Base-by-base conservation (phyloP, 2,888 invertebrate genomes). In the Aquatica leii region DNA sequence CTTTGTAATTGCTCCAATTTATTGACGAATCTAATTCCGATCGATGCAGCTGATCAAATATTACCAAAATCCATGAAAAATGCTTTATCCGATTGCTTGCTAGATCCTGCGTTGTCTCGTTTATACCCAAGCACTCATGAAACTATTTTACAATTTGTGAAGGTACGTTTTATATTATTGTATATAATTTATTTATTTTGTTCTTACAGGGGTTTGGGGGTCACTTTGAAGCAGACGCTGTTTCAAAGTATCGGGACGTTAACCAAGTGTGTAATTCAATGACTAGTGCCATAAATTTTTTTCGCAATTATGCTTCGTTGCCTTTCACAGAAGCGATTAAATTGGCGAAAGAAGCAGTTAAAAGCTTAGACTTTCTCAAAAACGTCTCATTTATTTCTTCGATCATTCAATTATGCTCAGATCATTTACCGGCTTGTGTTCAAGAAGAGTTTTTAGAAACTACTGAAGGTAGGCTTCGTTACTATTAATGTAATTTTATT, bases 311-410 rank as follows among this genome's bases (percentile, higher is more conserved):
- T 43, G 72, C 75, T 50, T 69, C 74, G 18, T 60, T 76, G n/a
- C 68, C 73, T 11, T 71, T 74, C n/a, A 65, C 65, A 57, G 78
- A 78, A 71, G 80, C 84, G 21, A 77, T 88, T 1, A 76, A 69
- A 46, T 78, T 82, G 37, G 84, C 88, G 18, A 83, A 85, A 68
- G 82, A 83, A 21, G 84, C 87, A 0, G 78, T 88, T 43, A 81
- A 85, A 0, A 83, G 86, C 63, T 76, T 90, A 34, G 84, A 87
- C 62, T 84, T 88, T 70, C 88, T 89, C 74, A 83, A 84, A 76
- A 86, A 85, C 77, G 82, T 86, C 41, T 76, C 74, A 21, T 83
- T 86, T 71, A 78, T 90, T 40, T 82, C 80, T 54, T 66, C 64
- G 6, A 75, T 77, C 51, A 65, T 81, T 12, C 77, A 78, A 55